A percentile compares a stretch with the other conserved stretches of the same genome.
Conservation (phyloP, 2,797 vertebrate genomes). For the Salmo trutta region DNA sequence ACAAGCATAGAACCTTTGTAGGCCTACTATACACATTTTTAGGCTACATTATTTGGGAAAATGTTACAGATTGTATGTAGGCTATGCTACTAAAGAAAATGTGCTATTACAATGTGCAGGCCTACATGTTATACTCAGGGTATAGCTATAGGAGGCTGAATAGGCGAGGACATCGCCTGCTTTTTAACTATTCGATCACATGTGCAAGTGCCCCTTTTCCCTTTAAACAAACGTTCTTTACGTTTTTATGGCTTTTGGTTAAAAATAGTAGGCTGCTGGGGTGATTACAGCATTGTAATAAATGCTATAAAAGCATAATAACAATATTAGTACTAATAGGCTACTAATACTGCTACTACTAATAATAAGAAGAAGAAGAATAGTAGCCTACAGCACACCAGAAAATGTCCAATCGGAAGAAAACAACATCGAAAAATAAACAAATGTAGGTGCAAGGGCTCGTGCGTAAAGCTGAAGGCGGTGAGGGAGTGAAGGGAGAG, state of each 20-base stretch:
- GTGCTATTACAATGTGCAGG: not conserved
- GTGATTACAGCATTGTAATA: too few species aligned
- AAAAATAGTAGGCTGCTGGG: too few species aligned
- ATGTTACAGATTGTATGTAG: not conserved
- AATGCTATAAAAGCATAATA: too few species aligned
- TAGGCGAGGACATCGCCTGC: not conserved
- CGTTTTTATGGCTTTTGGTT: too few species aligned
- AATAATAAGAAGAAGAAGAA: too few species aligned
- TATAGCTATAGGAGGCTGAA: not conserved
- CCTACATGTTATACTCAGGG: not conserved
- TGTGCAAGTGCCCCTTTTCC: too few species aligned
- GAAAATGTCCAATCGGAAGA: not conserved
- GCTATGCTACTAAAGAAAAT: not conserved
- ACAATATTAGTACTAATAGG: too few species aligned
- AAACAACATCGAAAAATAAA: not conserved
- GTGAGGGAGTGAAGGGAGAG: constrained; percentile 25
- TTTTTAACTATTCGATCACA: not conserved
- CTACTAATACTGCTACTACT: too few species aligned
- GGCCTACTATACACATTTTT: too few species aligned
- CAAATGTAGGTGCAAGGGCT: not conserved
- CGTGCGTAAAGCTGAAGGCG: constrained; percentile 11
- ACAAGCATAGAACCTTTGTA: too few species aligned
- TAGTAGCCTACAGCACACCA: too few species aligned
- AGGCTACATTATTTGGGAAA: not conserved
- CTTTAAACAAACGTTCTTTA: too few species aligned